Base-by-base conservation (phyloP, 1,140 invertebrate species). In the Cyphomyrmex costatus region DNA sequence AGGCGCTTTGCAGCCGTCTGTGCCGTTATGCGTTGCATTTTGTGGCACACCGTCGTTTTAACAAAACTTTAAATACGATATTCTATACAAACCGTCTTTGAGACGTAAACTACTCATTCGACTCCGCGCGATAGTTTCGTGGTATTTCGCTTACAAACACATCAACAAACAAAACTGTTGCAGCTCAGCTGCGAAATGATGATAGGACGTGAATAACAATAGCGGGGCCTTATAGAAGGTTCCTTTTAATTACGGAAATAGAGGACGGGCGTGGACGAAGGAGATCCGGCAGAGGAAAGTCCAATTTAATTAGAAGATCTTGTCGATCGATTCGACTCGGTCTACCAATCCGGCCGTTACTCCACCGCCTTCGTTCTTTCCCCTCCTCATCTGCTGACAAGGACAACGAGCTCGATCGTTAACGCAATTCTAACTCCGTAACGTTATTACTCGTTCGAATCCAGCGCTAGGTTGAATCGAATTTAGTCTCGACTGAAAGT, bases 261-360 rank as follows among this genome's bases (percentile, higher is more conserved):
- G 89, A 85, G 77, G 24, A 61, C 33, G 19, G 33, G 27, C 49
- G 21, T 49, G 77, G 68, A 77, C 83, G 84, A 87, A 61, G 68
- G 76, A 89, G 80, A 68, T 83, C 66, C 79, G 71, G 53, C 65
- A 19, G 27, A 66, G 56, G 74, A 73, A 65, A 83, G 78, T 82
- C 58, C 77, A 89, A 91, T 91, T 92, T 92, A 92, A 92, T 92
- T 92, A 92, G 82, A 86, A 85, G 91, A 88, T 92, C 82, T 86
- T 70, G 78, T 92, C 91, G 88, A 91, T 89, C 86, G 85, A 87
- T 84, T 77, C 84, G 86, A 88, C 66, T 85, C 73, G 65, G 79
- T 77, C 85, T 83, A 80, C 79, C 83, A 91, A 88, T 83, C 77
- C 78, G 66, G 63, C 56, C 88, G 88, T 91, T 90, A 89, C 61